Percentiles rank a stretch among this genome's conserved stretches.
These are phyloP conservation scores for Cephonodes hylas DNA, from an alignment of 2,888 invertebrate genomes.

Conservation along the genomic window DNA sequence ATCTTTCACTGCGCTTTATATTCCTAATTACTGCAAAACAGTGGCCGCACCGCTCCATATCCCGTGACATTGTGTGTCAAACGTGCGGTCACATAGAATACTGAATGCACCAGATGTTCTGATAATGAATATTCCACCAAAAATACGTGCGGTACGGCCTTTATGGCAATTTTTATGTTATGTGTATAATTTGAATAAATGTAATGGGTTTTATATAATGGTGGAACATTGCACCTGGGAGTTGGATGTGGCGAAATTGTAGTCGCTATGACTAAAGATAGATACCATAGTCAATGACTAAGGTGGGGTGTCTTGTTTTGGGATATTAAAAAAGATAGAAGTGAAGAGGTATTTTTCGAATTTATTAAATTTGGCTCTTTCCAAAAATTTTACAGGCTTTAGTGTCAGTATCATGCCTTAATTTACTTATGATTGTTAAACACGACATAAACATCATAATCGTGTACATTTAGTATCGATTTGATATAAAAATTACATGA, in stretches of 20 bases:
- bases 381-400: too few species aligned
- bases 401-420: too few species aligned
- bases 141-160: background rate
- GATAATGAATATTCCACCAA: background rate
- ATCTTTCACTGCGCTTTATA: background rate
- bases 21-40: background rate
- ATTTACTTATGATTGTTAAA: too few species aligned
- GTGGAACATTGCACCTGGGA: background rate
- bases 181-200: background rate
- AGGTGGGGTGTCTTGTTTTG: too few species aligned
- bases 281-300: too few species aligned
- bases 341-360: too few species aligned
- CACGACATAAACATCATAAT: too few species aligned
- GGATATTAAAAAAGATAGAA: too few species aligned
- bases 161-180: background rate
- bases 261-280: too few species aligned
- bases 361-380: too few species aligned
- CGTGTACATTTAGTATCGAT: too few species aligned
- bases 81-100: conserved; percentile 5
- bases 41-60: background rate
- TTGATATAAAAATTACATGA: too few species aligned
- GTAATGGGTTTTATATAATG: background rate
- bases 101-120: conserved; percentile 4
- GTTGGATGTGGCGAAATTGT: background rate
- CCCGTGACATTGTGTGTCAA: conserved; percentile 1